Evolutionary conservation across 2,888 invertebrate species (phyloP), one percentile per base, ranked within the genome.

Genomic region (Xestia sexstrigata): DNA sequence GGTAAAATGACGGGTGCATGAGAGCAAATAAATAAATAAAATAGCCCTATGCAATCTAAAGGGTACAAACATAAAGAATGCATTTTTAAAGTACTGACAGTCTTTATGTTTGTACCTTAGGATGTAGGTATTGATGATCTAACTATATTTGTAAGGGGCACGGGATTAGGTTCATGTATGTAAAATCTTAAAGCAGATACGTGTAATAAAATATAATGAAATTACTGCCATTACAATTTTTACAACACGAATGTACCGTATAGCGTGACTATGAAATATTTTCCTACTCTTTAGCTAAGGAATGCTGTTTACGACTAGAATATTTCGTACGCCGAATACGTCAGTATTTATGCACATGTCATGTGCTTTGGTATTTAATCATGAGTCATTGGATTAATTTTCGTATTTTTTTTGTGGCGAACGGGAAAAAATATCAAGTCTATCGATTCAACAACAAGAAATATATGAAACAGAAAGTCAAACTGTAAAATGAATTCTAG

Each of bases 241-340:
- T 26, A 63, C 72, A 23, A 52, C 63, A 52, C 63, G 13, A 75
- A 58, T 52, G 42, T 76, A 67, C 78, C 81, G 65, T 55, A 68
- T 55, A 67, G 70, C 87, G 87, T 88, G 87, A 86, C 84, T 80
- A 23, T 67, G 67, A 79, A 88, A 77, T 77, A 87, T 84, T 88
- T 86, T 67, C 52, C 47, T 60, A 77, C 70, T 83, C 84, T 81
- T 83, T 52, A 62, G 70, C 49, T 73, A 58, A 60, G 83, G 79
- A 84, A 84, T 86, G 84, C 65, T 84, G 78, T 82, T 82, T 76
- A 55, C 39, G 68, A 67, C 65, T 71, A 74, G 62, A 55, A 30
- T 3, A 65, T 75, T 83, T 70, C 70, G 63, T 68, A 77, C 39
- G 62, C 11, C 20, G 35, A 62, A 35, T 20, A 35, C 30, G 52